These are phyloP conservation scores for Ridgeia piscesae DNA, from an alignment of 1,140 invertebrate species.

Conservation along the genomic window DNA sequence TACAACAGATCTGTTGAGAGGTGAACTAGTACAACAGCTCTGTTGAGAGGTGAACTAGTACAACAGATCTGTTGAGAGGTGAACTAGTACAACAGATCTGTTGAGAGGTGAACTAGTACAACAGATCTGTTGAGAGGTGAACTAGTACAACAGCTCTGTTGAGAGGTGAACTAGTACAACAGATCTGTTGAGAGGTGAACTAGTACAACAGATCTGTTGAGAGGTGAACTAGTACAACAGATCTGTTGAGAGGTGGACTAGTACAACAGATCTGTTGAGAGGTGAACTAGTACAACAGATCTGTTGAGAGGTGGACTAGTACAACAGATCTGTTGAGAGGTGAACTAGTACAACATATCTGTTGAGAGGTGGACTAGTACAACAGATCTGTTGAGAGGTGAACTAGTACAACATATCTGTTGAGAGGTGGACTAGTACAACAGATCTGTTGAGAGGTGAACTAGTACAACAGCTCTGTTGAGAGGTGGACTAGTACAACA, in stretches of 20 bases:
- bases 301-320: no score
- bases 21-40: background rate
- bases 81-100: background rate
- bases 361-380: no score
- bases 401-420: background rate
- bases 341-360: background rate
- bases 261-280: background rate
- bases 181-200: no score
- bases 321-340: background rate
- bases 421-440: no score
- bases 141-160: background rate
- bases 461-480: background rate
- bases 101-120: background rate
- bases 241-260: no score
- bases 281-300: background rate
- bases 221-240: background rate
- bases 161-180: background rate
- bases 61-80: no score
- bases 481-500: no score
- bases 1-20: no score
- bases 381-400: background rate
- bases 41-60: background rate
- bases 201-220: background rate
- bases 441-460: background rate
- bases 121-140: no score